These are phyloP conservation scores for Drosophila suzukii DNA, from an alignment of 1,140 invertebrate genomes.

Conservation along the genomic window DNA sequence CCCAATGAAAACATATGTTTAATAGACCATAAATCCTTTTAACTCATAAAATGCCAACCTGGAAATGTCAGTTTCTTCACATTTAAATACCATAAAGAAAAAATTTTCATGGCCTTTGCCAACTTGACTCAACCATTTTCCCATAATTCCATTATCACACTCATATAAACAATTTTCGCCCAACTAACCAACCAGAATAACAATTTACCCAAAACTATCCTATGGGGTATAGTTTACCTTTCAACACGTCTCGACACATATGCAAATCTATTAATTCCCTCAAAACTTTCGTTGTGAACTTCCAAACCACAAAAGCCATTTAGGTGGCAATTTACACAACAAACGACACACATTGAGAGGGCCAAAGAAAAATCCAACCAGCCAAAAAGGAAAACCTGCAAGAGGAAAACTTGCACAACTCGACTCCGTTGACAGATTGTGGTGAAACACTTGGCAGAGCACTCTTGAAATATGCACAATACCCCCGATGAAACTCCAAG, in stretches of 20 bases:
- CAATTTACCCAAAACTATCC: constrained; percentile 11
- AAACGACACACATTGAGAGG: constrained; percentile 23
- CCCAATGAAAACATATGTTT: too few relatives aligned
- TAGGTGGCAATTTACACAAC: constrained; percentile 44
- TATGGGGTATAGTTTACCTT: constrained; percentile 11
- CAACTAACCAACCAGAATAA: constrained; percentile 6
- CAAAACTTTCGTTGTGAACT: constrained; percentile 33
- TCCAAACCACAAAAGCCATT: constrained; percentile 44
- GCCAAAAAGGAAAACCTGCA: constrained; percentile 35
- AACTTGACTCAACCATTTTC: background rate
- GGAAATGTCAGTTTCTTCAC: too few relatives aligned
- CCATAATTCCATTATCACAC: constrained; percentile 19
- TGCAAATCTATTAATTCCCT: constrained; percentile 49
- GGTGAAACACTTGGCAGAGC: constrained; percentile 51
- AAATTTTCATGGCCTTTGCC: background rate
- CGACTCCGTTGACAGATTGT: constrained; percentile 63
- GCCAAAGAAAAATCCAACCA: constrained; percentile 35
- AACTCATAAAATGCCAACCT: too few relatives aligned
- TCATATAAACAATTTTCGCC: constrained; percentile 14
- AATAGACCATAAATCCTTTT: too few relatives aligned
- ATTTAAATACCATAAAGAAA: too few relatives aligned
- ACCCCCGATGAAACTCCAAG: constrained; percentile 28
- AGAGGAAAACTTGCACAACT: constrained; percentile 62
- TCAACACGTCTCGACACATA: constrained; percentile 16
- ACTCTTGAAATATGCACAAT: constrained; percentile 59